Percentiles rank a stretch among this genome's conserved stretches.
Conservation (phyloP, 2,797 vertebrate genomes). For the Pipistrellus pipistrellus region DNA sequence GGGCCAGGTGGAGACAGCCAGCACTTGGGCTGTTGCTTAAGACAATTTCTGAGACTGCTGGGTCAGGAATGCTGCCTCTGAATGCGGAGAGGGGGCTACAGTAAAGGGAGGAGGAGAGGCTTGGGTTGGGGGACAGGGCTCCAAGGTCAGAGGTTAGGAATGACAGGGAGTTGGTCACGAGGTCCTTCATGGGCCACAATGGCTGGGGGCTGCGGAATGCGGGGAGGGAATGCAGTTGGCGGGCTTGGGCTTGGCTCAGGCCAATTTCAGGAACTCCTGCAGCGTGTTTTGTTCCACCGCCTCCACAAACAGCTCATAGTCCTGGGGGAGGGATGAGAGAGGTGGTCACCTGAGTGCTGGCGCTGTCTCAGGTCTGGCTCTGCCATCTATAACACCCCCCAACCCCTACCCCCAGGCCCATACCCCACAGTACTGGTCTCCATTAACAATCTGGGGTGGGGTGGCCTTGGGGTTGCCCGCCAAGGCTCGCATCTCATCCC, state of each 20-base stretch:
- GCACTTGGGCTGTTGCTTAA: conserved; percentile 64
- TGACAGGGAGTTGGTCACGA: conserved; percentile 66
- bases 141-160: conserved; percentile 54
- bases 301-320: conserved; percentile 95
- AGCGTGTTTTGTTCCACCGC: conserved; percentile 95
- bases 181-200: conserved; percentile 60
- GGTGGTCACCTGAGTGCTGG: background rate
- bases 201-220: conserved; percentile 72
- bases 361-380: conserved; percentile 15
- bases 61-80: conserved; percentile 74
- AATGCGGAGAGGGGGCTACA: background rate
- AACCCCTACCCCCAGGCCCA: conserved; percentile 76
- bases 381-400: background rate
- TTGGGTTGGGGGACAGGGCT: background rate
- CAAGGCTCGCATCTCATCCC: conserved; percentile 96
- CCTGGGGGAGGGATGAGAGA: conserved; percentile 86
- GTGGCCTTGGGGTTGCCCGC: conserved; percentile 93
- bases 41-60: conserved; percentile 65
- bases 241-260: conserved; percentile 86
- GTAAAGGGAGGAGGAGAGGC: background rate
- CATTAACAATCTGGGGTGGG: conserved; percentile 97
- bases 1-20: conserved; percentile 56
- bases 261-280: conserved; percentile 96
- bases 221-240: conserved; percentile 67
- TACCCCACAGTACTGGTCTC: conserved; percentile 97